Percentiles rank a stretch among this genome's conserved stretches.
These are phyloP conservation scores for Drosophila gaucha DNA, from an alignment of 2,888 invertebrate species.

Conservation along the genomic window DNA sequence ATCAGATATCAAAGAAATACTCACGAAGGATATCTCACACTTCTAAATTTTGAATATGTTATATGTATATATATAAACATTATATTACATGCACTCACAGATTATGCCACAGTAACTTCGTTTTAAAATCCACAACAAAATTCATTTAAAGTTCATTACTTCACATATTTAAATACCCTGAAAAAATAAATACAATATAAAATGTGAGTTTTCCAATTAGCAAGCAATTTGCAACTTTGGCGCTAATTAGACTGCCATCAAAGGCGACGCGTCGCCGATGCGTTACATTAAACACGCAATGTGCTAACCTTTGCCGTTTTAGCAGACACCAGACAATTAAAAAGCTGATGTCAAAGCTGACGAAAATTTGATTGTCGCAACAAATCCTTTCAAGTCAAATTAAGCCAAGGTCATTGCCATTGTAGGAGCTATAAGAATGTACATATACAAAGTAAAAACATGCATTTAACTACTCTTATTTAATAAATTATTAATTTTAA, in stretches of 20 bases:
- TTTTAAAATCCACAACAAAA: neutral
- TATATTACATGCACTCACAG: too few species aligned
- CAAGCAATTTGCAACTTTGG: slow-evolving; percentile 58
- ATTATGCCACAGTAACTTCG: too few species aligned
- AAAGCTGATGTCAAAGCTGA: slow-evolving; percentile 6
- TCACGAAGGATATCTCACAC: neutral
- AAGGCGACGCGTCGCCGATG: slow-evolving; percentile 59
- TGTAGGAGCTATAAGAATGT: neutral
- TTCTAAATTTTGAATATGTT: neutral
- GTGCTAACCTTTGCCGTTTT: slow-evolving; percentile 28
- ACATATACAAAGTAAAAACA: neutral
- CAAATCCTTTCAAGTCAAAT: slow-evolving; percentile 18
- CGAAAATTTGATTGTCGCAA: slow-evolving; percentile 11
- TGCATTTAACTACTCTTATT: too few species aligned
- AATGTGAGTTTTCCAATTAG: slow-evolving; percentile 46
- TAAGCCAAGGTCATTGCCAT: neutral
- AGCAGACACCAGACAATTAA: slow-evolving; percentile 55
- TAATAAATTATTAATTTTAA: neutral
- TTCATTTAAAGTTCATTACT: neutral
- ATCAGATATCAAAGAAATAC: neutral
- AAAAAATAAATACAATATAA: neutral
- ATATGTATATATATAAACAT: too few species aligned
- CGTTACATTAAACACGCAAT: slow-evolving; percentile 46
- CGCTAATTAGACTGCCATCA: slow-evolving; percentile 68
- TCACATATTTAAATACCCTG: neutral